These are phyloP conservation scores for Drosophila baimaii DNA, from an alignment of 1,140 invertebrate genomes.

Conservation along the genomic window DNA sequence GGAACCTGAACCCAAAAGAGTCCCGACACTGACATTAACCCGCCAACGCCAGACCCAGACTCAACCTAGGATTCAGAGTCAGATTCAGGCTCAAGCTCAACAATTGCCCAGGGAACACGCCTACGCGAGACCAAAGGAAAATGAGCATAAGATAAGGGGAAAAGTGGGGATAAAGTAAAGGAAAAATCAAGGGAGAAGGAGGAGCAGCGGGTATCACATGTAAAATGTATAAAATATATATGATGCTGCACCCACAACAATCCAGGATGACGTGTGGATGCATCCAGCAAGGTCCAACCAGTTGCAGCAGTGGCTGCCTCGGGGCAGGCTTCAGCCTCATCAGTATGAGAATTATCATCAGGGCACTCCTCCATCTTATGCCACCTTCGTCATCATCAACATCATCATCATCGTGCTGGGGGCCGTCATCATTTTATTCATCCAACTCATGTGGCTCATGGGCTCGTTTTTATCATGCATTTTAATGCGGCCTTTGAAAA, in stretches of 20 bases:
- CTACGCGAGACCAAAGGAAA: slow-evolving; percentile 22
- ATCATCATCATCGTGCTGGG: slow-evolving; percentile 26
- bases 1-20: slow-evolving; percentile 32
- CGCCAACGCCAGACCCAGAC: slow-evolving; percentile 44
- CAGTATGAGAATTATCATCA: slow-evolving; percentile 45
- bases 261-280: slow-evolving; percentile 33
- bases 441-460: slow-evolving; percentile 55
- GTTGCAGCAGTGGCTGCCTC: slow-evolving; percentile 62
- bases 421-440: slow-evolving; percentile 33
- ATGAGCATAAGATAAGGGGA: slow-evolving; percentile 10
- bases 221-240: slow-evolving; percentile 72
- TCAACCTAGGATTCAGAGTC: slow-evolving; percentile 14
- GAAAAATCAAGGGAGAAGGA: neutral
- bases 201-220: slow-evolving; percentile 41
- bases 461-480: slow-evolving; percentile 73
- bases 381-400: slow-evolving; percentile 24
- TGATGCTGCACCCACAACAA: slow-evolving; percentile 53
- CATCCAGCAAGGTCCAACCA: slow-evolving; percentile 57
- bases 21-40: slow-evolving; percentile 65
- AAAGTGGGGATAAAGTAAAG: neutral
- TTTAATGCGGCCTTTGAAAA: slow-evolving; percentile 81
- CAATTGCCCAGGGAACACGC: slow-evolving; percentile 54
- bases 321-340: slow-evolving; percentile 37
- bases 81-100: slow-evolving; percentile 43
- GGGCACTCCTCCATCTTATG: slow-evolving; percentile 22